phyloP scores from a whole-genome alignment of 2,113 vertebrate genomes.

The Actenoides hombroni region DNA sequence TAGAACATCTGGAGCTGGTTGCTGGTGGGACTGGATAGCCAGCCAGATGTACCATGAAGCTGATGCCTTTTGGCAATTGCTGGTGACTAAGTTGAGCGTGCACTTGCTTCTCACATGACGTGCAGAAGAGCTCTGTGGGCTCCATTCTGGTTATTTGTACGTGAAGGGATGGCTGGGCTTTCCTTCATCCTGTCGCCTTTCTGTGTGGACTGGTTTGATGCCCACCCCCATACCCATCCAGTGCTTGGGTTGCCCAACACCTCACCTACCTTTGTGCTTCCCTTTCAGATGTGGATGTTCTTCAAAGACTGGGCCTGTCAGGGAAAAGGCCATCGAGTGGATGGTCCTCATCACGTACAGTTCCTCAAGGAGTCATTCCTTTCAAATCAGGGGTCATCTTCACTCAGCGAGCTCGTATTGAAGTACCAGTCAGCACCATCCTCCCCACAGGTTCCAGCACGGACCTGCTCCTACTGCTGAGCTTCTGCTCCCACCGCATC shows the following conservation, averaged over 20 bases:
- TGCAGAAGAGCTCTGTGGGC: not conserved
- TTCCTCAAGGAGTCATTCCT: constrained; percentile 87
- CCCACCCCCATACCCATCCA: not conserved
- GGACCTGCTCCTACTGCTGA: constrained; percentile 87
- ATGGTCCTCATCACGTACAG: constrained; percentile 61
- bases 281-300: constrained; percentile 91
- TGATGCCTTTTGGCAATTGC: not conserved
- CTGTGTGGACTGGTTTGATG: not conserved
- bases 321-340: constrained; percentile 71
- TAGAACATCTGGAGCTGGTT: constrained; percentile 14
- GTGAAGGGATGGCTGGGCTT: not conserved
- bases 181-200: not conserved
- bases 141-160: not conserved
- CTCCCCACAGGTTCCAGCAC: constrained; percentile 78
- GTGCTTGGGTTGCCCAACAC: not conserved
- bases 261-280: not conserved
- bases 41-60: not conserved
- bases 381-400: constrained; percentile 92
- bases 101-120: not conserved
- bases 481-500: constrained; percentile 89
- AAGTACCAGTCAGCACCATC: constrained; percentile 78
- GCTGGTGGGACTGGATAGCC: not conserved
- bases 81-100: not conserved
- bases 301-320: constrained; percentile 88
- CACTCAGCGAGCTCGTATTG: constrained; percentile 84